Conservation (phyloP, 2,797 vertebrate genomes). For the Clarias fuscus region DNA sequence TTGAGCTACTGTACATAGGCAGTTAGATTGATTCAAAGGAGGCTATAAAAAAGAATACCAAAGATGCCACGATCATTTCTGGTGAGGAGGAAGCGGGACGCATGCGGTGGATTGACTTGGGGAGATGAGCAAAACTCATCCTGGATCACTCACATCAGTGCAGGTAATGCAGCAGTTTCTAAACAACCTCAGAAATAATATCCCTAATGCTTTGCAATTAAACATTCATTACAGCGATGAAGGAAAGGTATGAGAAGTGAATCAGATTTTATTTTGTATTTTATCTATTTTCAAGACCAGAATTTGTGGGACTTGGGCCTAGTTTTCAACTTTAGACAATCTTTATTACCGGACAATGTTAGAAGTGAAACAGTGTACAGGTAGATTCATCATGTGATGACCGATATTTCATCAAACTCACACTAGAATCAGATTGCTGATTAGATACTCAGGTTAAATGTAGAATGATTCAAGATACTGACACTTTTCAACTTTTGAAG, state of each 20-base stretch:
- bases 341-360: background rate
- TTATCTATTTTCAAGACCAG: background rate
- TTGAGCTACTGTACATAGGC: background rate
- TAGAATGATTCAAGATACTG: background rate
- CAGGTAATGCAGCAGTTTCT: slow-evolving; percentile 59
- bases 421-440: background rate
- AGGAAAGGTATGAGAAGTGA: background rate
- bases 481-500: background rate
- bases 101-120: slow-evolving; percentile 68
- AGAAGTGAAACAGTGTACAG: background rate
- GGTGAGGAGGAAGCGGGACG: slow-evolving; percentile 73
- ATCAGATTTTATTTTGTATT: background rate
- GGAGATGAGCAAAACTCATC: slow-evolving; percentile 63
- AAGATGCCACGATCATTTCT: slow-evolving; percentile 78
- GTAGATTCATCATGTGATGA: background rate
- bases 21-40: background rate
- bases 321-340: background rate
- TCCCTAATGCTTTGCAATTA: background rate
- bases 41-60: background rate
- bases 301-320: background rate
- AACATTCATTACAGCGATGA: background rate
- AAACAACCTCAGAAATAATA: background rate
- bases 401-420: background rate
- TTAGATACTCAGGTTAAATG: background rate
- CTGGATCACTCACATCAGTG: slow-evolving; percentile 52